These are phyloP conservation scores for Erythrocercus mccallii DNA, from an alignment of 2,113 vertebrate genomes.

Conservation along the genomic window DNA sequence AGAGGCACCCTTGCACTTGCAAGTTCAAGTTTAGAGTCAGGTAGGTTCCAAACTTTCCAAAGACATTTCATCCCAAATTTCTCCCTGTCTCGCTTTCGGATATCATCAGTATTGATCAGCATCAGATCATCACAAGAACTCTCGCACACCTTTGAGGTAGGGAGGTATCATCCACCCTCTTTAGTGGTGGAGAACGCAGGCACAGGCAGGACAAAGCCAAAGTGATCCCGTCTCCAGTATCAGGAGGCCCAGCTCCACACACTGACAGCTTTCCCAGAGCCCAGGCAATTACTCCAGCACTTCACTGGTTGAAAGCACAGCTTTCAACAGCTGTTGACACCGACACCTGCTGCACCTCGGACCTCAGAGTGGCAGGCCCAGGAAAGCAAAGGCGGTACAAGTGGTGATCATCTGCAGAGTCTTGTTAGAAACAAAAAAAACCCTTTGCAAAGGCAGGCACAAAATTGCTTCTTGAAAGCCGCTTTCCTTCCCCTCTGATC, in stretches of 20 bases:
- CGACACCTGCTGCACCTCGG: neutral
- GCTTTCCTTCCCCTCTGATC: neutral
- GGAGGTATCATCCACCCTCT: neutral
- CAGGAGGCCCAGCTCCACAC: neutral
- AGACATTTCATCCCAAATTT: neutral
- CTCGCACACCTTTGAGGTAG: neutral
- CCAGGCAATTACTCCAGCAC: neutral
- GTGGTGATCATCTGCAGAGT: neutral
- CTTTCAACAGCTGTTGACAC: neutral
- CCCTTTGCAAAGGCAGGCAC: neutral
- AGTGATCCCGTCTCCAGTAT: neutral
- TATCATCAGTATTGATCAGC: neutral
- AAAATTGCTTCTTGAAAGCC: neutral
- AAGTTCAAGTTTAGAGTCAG: neutral
- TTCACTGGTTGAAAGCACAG: neutral
- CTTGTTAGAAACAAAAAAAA: neutral
- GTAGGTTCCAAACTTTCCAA: neutral
- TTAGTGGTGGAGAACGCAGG: neutral
- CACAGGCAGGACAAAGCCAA: conserved; percentile 5
- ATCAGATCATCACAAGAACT: neutral
- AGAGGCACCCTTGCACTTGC: neutral
- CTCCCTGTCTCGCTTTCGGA: neutral
- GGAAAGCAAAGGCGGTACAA: neutral
- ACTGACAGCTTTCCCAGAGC: neutral
- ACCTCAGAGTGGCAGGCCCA: neutral